Evolutionary conservation across 2,113 vertebrate species (phyloP).

Genomic region (Chaetops frenatus): DNA sequence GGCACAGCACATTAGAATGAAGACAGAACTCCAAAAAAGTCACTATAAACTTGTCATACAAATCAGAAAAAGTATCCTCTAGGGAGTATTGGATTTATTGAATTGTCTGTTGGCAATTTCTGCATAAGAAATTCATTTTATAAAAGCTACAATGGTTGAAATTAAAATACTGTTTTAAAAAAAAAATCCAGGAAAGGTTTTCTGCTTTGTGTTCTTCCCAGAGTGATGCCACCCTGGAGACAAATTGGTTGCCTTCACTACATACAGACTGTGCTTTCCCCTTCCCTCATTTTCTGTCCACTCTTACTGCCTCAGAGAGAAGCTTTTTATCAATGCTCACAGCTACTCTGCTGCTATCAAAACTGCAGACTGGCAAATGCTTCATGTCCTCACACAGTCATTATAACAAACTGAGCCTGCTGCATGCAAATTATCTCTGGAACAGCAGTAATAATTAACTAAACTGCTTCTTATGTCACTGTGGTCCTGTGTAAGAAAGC

Average conservation of each 20-base stretch:
- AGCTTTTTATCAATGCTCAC: neutral
- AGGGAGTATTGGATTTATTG: neutral
- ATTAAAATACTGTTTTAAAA: neutral
- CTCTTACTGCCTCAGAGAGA: neutral
- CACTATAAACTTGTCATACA: neutral
- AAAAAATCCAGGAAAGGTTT: neutral
- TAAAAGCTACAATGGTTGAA: neutral
- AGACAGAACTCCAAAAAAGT: neutral
- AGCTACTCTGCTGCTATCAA: neutral
- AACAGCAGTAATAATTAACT: neutral
- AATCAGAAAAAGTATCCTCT: neutral
- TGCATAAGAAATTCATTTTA: neutral
- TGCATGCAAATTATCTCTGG: neutral
- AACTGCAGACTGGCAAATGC: neutral
- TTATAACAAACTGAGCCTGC: neutral
- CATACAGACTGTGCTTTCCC: neutral
- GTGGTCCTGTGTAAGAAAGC: neutral
- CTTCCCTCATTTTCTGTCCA: neutral
- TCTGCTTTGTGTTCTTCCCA: neutral
- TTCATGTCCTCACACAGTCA: neutral
- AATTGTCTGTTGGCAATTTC: neutral
- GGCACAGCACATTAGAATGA: neutral
- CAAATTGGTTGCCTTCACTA: neutral
- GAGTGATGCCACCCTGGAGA: neutral
- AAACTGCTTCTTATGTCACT: neutral